Evolutionary conservation across 2,797 vertebrate genomes (phyloP).

Genomic region (Lacerta bilineata): DNA sequence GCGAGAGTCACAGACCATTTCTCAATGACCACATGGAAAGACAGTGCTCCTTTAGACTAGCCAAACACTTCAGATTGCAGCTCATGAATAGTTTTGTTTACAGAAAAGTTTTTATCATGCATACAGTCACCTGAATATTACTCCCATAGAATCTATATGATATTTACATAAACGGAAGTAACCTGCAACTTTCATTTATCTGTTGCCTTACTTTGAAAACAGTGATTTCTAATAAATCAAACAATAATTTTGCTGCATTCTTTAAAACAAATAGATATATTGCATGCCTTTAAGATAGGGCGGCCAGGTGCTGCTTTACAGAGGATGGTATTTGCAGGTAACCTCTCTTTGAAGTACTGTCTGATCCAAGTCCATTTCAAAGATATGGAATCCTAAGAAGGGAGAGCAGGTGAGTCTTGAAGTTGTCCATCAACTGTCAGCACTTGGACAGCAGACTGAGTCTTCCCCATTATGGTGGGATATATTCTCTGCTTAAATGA

Average conservation of each 20-base stretch:
- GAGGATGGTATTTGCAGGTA: too few species aligned
- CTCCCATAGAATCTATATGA: background rate
- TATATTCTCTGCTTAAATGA: background rate
- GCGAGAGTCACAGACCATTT: background rate
- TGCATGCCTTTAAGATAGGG: too few species aligned
- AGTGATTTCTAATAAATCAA: background rate
- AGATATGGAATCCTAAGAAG: background rate
- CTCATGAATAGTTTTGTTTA: conserved; percentile 6
- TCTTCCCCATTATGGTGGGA: background rate
- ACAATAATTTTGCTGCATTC: conserved; percentile 44
- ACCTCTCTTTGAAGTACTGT: too few species aligned
- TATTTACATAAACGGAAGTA: conserved; percentile 2
- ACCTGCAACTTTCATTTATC: background rate
- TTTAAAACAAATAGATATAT: too few species aligned
- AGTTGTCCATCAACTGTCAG: background rate
- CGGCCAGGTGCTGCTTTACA: too few species aligned
- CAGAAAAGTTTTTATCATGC: background rate
- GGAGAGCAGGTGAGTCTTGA: background rate
- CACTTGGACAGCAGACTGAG: background rate
- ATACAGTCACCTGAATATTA: background rate
- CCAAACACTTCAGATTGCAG: background rate
- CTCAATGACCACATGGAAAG: background rate
- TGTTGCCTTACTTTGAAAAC: background rate
- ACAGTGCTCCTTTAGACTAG: background rate
- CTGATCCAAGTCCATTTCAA: too few species aligned